Base-by-base conservation (phyloP, 2,113 vertebrate species). In the Physeter macrocephalus region DNA sequence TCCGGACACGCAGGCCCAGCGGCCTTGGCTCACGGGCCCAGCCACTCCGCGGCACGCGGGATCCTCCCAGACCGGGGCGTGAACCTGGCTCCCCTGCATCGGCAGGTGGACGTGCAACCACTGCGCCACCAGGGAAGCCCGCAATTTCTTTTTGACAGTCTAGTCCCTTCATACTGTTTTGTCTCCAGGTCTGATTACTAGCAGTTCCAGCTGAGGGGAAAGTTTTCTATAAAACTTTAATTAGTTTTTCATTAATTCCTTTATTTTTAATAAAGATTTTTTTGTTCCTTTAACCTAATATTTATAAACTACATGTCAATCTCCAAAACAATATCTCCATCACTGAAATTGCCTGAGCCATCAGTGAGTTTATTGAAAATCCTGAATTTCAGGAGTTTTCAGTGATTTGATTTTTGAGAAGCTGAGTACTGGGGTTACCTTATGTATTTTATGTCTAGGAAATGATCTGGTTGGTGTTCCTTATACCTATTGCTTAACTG, bases 161-260 rank as follows among this genome's bases (percentile, higher is more conserved):
- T n/a, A n/a, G 46, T 52, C 43, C 20, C 4, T 83, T 77, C 20
- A 3, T 75, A 61, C 67, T 78, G 0, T 93, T 81, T n/a, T 75
- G 20, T 88, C 36, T 84, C 31, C 14, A 41, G 29, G 43, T 85
- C 71, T 98, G 77, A 25, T 86, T 69, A 31, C 31, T 94, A 41
- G 71, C 20, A 96, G 20, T 71, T 95, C 12, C 36, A 88, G 23
- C 41, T 64, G 31, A 95, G 14, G 9, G 11, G 12, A 86, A 97
- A 90, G 18, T 75, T 96, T 96, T 34, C 34, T 90, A 49, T 93
- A 95, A 90, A 96, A 89, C 49, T 92, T 93, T 95, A 96, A 96
- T 97, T 95, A 91, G 59, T 78, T 97, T 97, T 97, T 69, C 72
- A 96, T 96, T 96, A 96, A 89, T 93, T 97, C 31, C 57, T 75